Conservation (phyloP, 2,888 invertebrate genomes). For the Cynaeus angustus region DNA sequence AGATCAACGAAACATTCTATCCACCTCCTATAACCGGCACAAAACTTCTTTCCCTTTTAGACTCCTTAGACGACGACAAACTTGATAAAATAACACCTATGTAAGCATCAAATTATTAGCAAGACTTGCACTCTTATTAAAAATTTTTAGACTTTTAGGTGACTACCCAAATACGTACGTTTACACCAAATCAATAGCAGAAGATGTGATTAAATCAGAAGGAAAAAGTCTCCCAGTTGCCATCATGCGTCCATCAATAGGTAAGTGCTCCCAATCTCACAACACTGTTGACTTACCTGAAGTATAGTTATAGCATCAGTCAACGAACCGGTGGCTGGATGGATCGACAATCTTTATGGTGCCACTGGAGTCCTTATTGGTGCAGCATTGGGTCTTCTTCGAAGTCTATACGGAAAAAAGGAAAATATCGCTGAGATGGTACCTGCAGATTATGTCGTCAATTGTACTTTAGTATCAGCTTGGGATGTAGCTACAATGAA, state of each 20-base stretch:
- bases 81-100: constrained; percentile 62
- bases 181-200: constrained; percentile 91
- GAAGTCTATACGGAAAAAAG: constrained; percentile 74
- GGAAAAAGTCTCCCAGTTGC: constrained; percentile 83
- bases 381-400: constrained; percentile 76
- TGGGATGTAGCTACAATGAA: constrained; percentile 62
- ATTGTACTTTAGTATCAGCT: constrained; percentile 58
- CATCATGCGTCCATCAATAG: constrained; percentile 89
- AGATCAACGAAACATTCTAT: constrained; percentile 76
- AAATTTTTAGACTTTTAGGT: constrained; percentile 47
- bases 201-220: constrained; percentile 80
- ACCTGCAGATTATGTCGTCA: constrained; percentile 72
- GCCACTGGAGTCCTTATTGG: constrained; percentile 72
- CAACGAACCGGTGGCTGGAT: constrained; percentile 72
- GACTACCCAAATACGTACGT: constrained; percentile 84
- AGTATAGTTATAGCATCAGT: constrained; percentile 60
- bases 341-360: constrained; percentile 83
- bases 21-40: constrained; percentile 68
- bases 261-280: constrained; percentile 67
- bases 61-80: constrained; percentile 70
- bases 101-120: constrained; percentile 64
- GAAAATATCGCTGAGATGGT: constrained; percentile 78
- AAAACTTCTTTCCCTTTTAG: constrained; percentile 69
- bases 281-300: too few relatives aligned
- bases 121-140: too few relatives aligned